Conservation (phyloP, 1,140 invertebrate species). For the Drosophila nebulosa region DNA sequence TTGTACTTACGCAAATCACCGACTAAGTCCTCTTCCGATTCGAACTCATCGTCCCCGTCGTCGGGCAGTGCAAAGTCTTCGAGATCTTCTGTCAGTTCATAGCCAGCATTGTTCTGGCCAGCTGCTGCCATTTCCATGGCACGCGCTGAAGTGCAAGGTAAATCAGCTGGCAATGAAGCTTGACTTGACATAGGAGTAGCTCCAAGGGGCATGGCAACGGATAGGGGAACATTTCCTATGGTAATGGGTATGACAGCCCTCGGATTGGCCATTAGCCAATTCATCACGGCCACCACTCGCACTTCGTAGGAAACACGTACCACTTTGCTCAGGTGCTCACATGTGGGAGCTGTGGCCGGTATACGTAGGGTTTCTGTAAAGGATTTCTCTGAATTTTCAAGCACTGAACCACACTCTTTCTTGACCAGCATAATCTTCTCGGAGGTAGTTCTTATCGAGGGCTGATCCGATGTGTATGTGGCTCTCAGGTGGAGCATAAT, state of each 20-base stretch:
- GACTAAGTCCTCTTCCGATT: slow-evolving; percentile 44
- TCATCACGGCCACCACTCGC: slow-evolving; percentile 68
- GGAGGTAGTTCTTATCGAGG: slow-evolving; percentile 76
- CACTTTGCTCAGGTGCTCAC: slow-evolving; percentile 80
- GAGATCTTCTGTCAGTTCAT: slow-evolving; percentile 42
- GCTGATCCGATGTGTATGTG: slow-evolving; percentile 81
- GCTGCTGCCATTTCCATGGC: slow-evolving; percentile 46
- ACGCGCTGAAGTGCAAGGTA: slow-evolving; percentile 61
- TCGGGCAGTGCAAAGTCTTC: slow-evolving; percentile 64
- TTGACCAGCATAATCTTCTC: slow-evolving; percentile 72
- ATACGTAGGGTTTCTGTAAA: slow-evolving; percentile 68
- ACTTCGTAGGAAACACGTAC: slow-evolving; percentile 73
- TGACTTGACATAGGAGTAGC: slow-evolving; percentile 13
- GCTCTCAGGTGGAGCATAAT: slow-evolving; percentile 81
- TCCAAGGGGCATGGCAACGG: slow-evolving; percentile 14
- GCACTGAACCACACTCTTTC: slow-evolving; percentile 58
- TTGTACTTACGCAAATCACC: slow-evolving; percentile 62
- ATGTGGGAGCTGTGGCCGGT: slow-evolving; percentile 79
- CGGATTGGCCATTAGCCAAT: slow-evolving; percentile 70
- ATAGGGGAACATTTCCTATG: slow-evolving; percentile 70
- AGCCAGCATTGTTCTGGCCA: slow-evolving; percentile 33
- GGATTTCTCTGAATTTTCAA: slow-evolving; percentile 37
- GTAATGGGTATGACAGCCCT: slow-evolving; percentile 64
- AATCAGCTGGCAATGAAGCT: slow-evolving; percentile 39
- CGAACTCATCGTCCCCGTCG: slow-evolving; percentile 64